phyloP scores from a whole-genome alignment of 2,113 vertebrate species.

The Carlito syrichta region DNA sequence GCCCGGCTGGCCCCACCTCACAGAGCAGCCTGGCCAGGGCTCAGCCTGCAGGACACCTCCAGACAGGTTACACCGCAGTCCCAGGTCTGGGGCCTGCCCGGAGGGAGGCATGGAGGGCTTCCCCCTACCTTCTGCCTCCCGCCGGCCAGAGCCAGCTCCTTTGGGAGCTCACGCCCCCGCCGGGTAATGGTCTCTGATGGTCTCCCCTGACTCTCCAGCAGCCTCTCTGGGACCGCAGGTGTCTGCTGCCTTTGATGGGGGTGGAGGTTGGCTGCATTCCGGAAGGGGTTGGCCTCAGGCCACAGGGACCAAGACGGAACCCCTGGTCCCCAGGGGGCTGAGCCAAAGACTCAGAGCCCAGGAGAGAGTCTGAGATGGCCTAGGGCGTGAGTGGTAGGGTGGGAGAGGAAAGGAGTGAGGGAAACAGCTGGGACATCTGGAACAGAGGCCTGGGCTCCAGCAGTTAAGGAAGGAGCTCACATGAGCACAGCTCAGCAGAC shows the following conservation, averaged over 20 bases:
- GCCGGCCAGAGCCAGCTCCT: not conserved
- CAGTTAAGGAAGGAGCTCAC: not conserved
- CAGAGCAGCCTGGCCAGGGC: too few species aligned
- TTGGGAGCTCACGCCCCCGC: too few species aligned
- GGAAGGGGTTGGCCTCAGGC: not conserved
- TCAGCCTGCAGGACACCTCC: not conserved
- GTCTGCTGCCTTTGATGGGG: too few species aligned
- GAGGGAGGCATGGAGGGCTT: not conserved
- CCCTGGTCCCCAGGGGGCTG: not conserved
- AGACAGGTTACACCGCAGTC: not conserved
- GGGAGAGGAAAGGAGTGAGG: not conserved
- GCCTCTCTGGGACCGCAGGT: not conserved
- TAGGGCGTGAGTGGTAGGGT: not conserved
- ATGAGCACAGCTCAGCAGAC: not conserved
- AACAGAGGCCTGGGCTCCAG: too few species aligned
- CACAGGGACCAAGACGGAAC: not conserved
- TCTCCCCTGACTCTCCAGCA: not conserved
- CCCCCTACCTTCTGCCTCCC: not conserved
- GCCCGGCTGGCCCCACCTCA: not conserved
- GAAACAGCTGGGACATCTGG: too few species aligned
- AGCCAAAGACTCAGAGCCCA: not conserved
- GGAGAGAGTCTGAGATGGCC: not conserved
- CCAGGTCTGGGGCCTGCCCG: not conserved
- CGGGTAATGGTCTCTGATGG: too few species aligned
- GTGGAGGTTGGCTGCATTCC: too few species aligned